Conservation (phyloP, 2,888 invertebrate genomes). For the Criorhina ranunculi region DNA sequence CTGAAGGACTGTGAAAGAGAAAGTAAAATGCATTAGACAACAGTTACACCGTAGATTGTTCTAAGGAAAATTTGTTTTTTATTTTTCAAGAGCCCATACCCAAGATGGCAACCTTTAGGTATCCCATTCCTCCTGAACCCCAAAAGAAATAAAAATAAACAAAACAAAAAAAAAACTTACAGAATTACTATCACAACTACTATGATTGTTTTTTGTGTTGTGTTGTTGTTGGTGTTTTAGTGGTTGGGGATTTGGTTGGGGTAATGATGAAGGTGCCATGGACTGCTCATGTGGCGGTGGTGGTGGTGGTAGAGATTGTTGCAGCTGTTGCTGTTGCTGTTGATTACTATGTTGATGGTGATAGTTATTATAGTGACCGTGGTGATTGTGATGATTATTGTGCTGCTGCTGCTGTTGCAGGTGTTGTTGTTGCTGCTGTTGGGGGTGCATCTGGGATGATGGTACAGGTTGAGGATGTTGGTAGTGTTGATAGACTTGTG, state of each 20-base stretch:
- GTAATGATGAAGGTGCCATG: slow-evolving; percentile 77
- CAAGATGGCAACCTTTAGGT: slow-evolving; percentile 21
- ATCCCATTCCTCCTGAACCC: slow-evolving; percentile 13
- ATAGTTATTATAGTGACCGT: slow-evolving; percentile 66
- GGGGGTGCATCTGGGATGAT: slow-evolving; percentile 73
- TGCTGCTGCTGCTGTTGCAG: slow-evolving; percentile 75
- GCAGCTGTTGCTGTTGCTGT: slow-evolving; percentile 76
- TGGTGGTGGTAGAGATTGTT: slow-evolving; percentile 68
- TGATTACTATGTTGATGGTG: slow-evolving; percentile 55
- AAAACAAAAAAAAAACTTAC: slow-evolving; percentile 70
- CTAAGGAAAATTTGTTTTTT: not conserved
- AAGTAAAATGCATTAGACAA: slow-evolving; percentile 30
- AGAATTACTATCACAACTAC: slow-evolving; percentile 74
- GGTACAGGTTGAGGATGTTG: slow-evolving; percentile 71
- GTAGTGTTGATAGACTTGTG: slow-evolving; percentile 73
- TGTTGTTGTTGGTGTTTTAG: slow-evolving; percentile 77
- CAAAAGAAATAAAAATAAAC: slow-evolving; percentile 30
- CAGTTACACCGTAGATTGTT: no score
- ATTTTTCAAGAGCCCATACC: slow-evolving; percentile 10
- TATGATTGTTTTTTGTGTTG: slow-evolving; percentile 75
- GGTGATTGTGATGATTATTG: slow-evolving; percentile 53
- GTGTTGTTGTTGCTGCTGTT: slow-evolving; percentile 75
- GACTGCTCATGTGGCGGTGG: slow-evolving; percentile 77
- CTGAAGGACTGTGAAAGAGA: slow-evolving; percentile 82
- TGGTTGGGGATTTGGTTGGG: slow-evolving; percentile 76